phyloP scores from a whole-genome alignment of 2,113 vertebrate genomes.

The Corythaeola cristata region DNA sequence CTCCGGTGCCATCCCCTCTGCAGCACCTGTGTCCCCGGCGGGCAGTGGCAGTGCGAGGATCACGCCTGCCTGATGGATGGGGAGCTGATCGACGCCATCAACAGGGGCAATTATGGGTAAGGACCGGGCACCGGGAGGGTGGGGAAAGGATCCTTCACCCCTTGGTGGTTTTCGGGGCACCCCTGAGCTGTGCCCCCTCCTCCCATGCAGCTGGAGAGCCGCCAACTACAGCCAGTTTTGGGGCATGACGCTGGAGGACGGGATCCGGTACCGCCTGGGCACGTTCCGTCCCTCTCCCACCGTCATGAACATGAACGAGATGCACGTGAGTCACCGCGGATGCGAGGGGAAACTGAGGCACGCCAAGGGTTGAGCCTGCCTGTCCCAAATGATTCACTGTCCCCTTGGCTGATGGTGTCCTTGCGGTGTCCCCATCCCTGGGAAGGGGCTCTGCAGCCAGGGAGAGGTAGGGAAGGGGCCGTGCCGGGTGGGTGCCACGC shows the following conservation, averaged over 20 bases:
- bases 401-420: background rate
- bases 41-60: conserved; percentile 90
- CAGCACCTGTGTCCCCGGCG: conserved; percentile 84
- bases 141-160: rapidly evolving
- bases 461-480: background rate
- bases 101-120: conserved; percentile 88
- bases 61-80: conserved; percentile 86
- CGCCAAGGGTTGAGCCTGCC: rapidly evolving
- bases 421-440: rapidly evolving
- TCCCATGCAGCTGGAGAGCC: conserved; percentile 84
- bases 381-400: rapidly evolving
- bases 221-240: conserved; percentile 92
- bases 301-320: conserved; percentile 95
- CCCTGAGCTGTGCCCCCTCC: rapidly evolving
- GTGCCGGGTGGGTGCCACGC: background rate
- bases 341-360: background rate
- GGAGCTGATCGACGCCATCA: conserved; percentile 85
- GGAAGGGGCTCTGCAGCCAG: background rate
- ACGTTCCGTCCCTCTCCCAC: conserved; percentile 86
- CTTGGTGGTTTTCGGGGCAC: rapidly evolving
- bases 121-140: rapidly evolving
- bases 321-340: conserved; percentile 79
- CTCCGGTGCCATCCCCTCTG: background rate
- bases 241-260: conserved; percentile 92
- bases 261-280: conserved; percentile 89